Evolutionary conservation across 2,113 vertebrate genomes (phyloP).

Genomic region (Psophia crepitans): DNA sequence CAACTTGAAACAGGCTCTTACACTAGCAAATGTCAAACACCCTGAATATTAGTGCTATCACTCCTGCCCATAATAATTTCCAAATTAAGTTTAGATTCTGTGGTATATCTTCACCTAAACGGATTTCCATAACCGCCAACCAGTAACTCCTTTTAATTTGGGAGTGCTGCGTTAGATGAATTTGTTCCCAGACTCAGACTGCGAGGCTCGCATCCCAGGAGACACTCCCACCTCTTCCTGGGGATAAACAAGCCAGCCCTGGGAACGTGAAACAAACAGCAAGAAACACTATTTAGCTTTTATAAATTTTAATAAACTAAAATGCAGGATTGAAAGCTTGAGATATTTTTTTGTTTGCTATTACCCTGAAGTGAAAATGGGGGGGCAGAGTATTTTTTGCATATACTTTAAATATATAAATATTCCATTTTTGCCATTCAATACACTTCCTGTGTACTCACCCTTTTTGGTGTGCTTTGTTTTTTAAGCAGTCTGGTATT

Average conservation of each 20-base stretch:
- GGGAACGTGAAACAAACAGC: constrained; percentile 35
- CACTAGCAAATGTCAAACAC: not conserved
- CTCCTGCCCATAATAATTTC: not conserved
- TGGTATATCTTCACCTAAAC: constrained; percentile 26
- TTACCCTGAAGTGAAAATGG: constrained; percentile 9
- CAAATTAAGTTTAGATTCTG: constrained; percentile 19
- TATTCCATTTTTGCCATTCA: not conserved
- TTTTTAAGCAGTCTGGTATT: not conserved
- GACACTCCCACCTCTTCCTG: constrained; percentile 58
- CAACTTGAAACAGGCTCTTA: not conserved
- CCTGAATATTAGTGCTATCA: not conserved
- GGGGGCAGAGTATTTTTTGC: not conserved
- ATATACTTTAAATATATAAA: not conserved
- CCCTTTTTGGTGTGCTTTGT: not conserved
- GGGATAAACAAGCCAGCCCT: constrained; percentile 45
- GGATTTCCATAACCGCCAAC: constrained; percentile 42
- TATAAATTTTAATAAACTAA: constrained; percentile 43
- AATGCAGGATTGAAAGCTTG: not conserved
- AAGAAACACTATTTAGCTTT: constrained; percentile 44
- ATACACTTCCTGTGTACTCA: not conserved
- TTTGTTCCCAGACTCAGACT: constrained; percentile 43
- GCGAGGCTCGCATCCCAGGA: constrained; percentile 22
- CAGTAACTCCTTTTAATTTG: constrained; percentile 57
- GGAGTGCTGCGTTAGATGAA: constrained; percentile 13
- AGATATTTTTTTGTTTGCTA: not conserved